phyloP scores from a whole-genome alignment of 2,113 vertebrate genomes.

The Meriones unguiculatus region DNA sequence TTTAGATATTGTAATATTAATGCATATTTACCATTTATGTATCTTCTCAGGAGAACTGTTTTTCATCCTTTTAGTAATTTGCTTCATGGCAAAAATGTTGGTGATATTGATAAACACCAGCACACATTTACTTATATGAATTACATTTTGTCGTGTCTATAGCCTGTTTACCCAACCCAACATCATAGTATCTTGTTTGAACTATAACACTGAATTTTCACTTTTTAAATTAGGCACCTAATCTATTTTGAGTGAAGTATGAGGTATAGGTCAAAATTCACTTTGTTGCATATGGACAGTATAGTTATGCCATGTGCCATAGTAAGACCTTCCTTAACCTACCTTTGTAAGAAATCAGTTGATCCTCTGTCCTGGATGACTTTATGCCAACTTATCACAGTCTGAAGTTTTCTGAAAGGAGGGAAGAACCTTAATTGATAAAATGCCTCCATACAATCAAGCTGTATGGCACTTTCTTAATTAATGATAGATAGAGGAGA shows the following conservation, averaged over 20 bases:
- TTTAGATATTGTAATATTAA: neutral
- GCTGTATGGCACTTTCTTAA: neutral
- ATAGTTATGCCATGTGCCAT: neutral
- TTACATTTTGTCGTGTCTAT: neutral
- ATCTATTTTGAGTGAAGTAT: neutral
- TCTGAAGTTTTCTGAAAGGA: neutral
- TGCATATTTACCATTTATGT: neutral
- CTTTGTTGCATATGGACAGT: neutral
- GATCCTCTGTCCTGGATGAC: neutral
- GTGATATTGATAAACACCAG: neutral
- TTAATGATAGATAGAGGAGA: neutral
- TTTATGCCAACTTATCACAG: neutral
- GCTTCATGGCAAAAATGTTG: neutral
- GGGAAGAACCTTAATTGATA: neutral
- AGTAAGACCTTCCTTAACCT: neutral
- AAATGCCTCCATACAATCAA: neutral
- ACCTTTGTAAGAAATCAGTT: conserved; percentile 22
- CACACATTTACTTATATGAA: neutral
- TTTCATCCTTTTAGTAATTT: neutral
- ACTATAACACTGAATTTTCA: neutral
- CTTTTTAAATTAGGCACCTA: neutral
- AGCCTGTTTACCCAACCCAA: neutral
- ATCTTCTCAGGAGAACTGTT: neutral
- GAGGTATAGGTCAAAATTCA: neutral
- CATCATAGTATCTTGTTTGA: neutral